Base-by-base conservation (phyloP, 2,797 vertebrate genomes). In the Sebastes trivittatus region DNA sequence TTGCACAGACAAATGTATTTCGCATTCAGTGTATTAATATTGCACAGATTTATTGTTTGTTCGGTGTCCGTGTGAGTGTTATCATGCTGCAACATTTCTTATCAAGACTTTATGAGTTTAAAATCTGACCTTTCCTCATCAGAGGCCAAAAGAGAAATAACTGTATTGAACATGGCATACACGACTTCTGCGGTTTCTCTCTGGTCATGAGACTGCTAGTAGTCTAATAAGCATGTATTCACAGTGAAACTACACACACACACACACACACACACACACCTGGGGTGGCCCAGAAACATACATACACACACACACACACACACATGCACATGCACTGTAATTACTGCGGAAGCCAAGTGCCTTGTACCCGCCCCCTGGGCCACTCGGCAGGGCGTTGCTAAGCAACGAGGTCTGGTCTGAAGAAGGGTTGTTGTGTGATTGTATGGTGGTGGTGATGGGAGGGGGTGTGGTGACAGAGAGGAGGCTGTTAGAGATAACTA, bases 301-400 rank as follows among this genome's bases (percentile, higher is more conserved):
- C 66, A 77, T 7, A 23, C 23, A 23, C 23, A 23, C 75, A 60
- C 46, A 23, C 75, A 60, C 46, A 60, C 46, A 27, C 14, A 62
- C 56, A 75, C 9, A 60, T 7, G 64, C 63, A 38, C 72, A 73
- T 13, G 13, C 84, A 81, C 86, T 93, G 86, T 91, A 93, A 93
- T 94, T 95, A 94, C 91, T 78, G 93, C 88, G 87, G 90, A 95
- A 93, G 93, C 92, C 86, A 81, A 87, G 89, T 74, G 83, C 76
- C 88, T 89, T 83, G 85, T 88, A 80, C 85, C 93, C 90, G 92
- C 93, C 93, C 90, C 90, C 84, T 90, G 91, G 87, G 90, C 93
- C 89, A 89, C 89, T 92, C 79, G 22, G 75, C 78, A 91, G 75
- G 68, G 20, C 59, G 94, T 95, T 95, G 93, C 94, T 92, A 94